These are phyloP conservation scores for Rynchops niger DNA, from an alignment of 2,113 vertebrate species.

Conservation along the genomic window DNA sequence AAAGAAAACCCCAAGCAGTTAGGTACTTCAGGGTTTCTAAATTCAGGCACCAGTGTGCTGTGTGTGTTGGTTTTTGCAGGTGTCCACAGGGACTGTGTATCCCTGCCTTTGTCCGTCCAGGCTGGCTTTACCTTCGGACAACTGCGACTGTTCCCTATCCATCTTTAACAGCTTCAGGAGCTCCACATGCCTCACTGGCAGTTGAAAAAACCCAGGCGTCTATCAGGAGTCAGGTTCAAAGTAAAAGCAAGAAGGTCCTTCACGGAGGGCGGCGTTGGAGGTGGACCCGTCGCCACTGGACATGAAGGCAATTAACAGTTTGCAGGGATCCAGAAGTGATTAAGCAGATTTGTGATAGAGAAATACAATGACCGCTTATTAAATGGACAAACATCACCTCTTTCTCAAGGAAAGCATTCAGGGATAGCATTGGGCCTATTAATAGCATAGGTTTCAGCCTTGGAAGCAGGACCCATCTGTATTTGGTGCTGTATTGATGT, in stretches of 20 bases:
- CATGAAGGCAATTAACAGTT: neutral
- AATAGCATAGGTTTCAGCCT: neutral
- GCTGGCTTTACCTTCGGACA: neutral
- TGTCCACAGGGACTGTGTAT: too few relatives aligned
- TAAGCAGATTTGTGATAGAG: neutral
- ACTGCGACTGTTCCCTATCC: neutral
- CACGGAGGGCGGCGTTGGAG: fast-evolving
- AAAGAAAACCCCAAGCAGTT: neutral
- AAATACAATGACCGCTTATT: neutral
- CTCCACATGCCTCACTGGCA: neutral
- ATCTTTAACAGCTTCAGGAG: neutral
- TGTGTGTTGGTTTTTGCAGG: neutral
- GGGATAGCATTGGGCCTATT: neutral
- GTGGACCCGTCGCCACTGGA: neutral
- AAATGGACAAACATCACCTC: neutral
- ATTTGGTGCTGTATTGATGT: neutral
- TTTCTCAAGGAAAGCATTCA: neutral
- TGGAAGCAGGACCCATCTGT: neutral
- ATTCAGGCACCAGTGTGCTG: fast-evolving
- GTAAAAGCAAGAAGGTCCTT: neutral
- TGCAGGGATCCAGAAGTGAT: neutral
- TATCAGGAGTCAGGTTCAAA: neutral
- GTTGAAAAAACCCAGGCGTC: neutral
- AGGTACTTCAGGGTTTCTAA: neutral
- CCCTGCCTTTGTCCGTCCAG: neutral